Conservation (phyloP, 2,888 invertebrate species). For the Dryococelus australis region DNA sequence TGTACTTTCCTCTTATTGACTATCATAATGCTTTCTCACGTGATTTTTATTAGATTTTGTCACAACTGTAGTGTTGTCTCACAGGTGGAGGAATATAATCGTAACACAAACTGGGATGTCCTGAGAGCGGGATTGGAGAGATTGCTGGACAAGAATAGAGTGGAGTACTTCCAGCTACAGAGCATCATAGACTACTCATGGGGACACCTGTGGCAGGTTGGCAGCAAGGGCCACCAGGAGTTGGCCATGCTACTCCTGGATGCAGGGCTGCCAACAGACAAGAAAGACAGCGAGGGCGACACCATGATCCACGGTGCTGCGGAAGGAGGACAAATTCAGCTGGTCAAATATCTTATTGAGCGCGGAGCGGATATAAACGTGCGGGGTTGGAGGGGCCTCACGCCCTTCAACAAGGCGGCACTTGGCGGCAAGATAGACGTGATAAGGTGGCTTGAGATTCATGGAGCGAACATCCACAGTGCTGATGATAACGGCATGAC, state of each 20-base stretch:
- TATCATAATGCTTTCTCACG: no score
- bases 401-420: not conserved
- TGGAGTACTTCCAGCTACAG: not conserved
- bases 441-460: not conserved
- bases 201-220: slow-evolving; percentile 2
- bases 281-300: not conserved
- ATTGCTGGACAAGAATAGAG: not conserved
- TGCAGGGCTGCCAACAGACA: not conserved
- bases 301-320: not conserved
- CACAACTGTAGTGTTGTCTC: no score
- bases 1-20: no score
- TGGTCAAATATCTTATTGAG: not conserved
- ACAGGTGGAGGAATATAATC: not conserved
- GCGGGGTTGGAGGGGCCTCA: slow-evolving; percentile 1
- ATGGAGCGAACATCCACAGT: not conserved
- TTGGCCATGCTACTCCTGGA: not conserved
- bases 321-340: not conserved
- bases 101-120: not conserved
- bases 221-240: not conserved
- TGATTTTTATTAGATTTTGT: no score
- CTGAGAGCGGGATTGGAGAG: not conserved
- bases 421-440: not conserved
- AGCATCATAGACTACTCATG: not conserved
- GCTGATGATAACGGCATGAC: not conserved
- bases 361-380: not conserved